Percentiles rank a stretch among this genome's conserved stretches.
Conservation (phyloP, 2,888 invertebrate genomes). For the Drosophila fungiperda region DNA sequence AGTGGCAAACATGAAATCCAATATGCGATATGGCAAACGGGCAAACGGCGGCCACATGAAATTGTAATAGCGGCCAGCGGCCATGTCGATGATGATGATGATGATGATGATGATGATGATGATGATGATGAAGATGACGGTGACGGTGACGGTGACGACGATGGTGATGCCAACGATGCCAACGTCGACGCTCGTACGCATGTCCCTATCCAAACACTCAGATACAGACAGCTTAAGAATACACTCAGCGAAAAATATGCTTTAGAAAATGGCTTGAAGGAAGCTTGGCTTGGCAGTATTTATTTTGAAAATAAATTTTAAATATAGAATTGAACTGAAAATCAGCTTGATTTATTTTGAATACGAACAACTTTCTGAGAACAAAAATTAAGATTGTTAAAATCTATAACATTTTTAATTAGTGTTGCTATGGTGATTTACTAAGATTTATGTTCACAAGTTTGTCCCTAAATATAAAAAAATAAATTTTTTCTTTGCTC, state of each 20-base stretch:
- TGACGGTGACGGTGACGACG: slow-evolving; percentile 33
- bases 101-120: slow-evolving; percentile 36
- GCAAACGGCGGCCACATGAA: slow-evolving; percentile 50
- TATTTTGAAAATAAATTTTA: neutral
- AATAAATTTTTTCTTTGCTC: neutral
- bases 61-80: slow-evolving; percentile 55
- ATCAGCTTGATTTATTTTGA: neutral
- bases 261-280: accelerated
- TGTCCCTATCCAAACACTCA: slow-evolving; percentile 68
- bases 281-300: accelerated
- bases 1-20: slow-evolving; percentile 79
- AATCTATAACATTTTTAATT: neutral
- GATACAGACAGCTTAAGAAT: slow-evolving; percentile 17
- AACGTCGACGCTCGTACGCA: slow-evolving; percentile 71
- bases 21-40: slow-evolving; percentile 54
- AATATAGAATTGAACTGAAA: neutral
- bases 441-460: neutral
- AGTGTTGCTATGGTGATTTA: neutral
- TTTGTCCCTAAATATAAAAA: neutral
- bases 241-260: slow-evolving; percentile 6
- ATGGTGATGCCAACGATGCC: slow-evolving; percentile 38
- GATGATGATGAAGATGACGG: slow-evolving; percentile 28
- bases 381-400: neutral
- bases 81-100: slow-evolving; percentile 51
- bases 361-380: too few relatives aligned